phyloP scores from a whole-genome alignment of 37 sponge, comb jelly and placozoan species.

The Crambe crambe region DNA sequence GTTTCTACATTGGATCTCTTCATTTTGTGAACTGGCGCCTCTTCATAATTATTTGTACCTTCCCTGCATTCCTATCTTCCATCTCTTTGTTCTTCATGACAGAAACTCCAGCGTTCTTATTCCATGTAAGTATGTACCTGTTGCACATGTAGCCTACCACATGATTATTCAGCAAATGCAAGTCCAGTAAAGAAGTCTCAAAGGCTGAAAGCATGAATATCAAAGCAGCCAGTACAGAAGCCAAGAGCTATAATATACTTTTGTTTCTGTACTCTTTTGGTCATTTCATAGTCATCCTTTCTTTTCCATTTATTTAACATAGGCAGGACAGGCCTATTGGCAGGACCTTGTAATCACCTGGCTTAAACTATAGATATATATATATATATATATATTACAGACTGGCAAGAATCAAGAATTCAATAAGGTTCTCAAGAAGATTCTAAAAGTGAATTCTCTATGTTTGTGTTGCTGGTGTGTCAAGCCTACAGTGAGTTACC shows the following conservation, averaged over 20 bases:
- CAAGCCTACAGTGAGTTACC: neutral
- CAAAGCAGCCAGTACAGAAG: no score
- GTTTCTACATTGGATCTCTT: slow-evolving; percentile 35
- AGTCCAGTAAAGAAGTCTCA: no score
- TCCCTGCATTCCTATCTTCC: slow-evolving; percentile 30
- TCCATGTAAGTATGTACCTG: slow-evolving; percentile 8
- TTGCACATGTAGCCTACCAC: no score
- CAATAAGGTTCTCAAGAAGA: slow-evolving; percentile 11
- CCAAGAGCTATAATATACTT: no score
- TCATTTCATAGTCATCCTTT: no score
- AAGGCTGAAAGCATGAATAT: no score
- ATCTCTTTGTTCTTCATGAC: slow-evolving; percentile 22
- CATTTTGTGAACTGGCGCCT: slow-evolving; percentile 43
- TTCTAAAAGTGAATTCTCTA: slow-evolving; percentile 7
- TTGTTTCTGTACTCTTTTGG: no score
- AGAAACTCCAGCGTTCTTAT: slow-evolving; percentile 33
- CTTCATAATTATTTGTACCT: slow-evolving; percentile 36
- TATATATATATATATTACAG: slow-evolving; percentile 9
- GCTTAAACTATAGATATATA: no score
- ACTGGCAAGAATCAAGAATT: neutral
- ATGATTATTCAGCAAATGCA: no score
- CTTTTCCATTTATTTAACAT: no score
- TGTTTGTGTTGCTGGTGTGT: slow-evolving; percentile 12
- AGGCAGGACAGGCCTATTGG: no score
- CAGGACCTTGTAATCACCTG: no score